Evolutionary conservation across 2,888 invertebrate genomes (phyloP).

Genomic region (Octonoba sinensis): DNA sequence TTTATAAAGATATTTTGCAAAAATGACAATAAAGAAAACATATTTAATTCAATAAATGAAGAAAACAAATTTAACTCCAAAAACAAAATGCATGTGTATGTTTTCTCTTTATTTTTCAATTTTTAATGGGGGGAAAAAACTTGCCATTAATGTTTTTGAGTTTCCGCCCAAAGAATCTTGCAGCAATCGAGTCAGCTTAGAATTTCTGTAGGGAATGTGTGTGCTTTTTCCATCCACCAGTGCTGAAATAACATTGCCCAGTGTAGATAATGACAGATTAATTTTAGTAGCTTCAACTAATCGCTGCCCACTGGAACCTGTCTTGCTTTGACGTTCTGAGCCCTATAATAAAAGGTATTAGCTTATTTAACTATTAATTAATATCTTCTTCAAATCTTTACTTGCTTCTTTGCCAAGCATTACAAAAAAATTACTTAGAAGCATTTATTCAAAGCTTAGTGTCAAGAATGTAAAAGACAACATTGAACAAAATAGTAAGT

Average conservation of each 20-base stretch:
- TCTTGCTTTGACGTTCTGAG: slow-evolving; percentile 96
- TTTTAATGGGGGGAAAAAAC: slow-evolving; percentile 43
- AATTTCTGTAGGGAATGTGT: slow-evolving; percentile 98
- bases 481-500: too few species aligned
- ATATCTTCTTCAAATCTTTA: background rate
- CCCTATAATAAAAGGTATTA: slow-evolving; percentile 76
- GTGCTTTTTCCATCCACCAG: slow-evolving; percentile 96
- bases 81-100: too few species aligned
- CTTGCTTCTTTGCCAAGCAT: background rate
- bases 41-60: too few species aligned
- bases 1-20: too few species aligned
- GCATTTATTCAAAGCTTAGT: background rate
- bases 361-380: background rate
- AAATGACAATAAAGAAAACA: too few species aligned
- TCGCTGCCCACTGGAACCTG: slow-evolving; percentile 92
- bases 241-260: slow-evolving; percentile 98
- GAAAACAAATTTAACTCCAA: too few species aligned
- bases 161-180: slow-evolving; percentile 98
- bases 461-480: too few species aligned
- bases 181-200: slow-evolving; percentile 91
- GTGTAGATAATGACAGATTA: slow-evolving; percentile 94
- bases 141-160: slow-evolving; percentile 92
- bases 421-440: background rate
- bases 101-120: too few species aligned
- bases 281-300: slow-evolving; percentile 98